Percentiles rank a stretch among this genome's conserved stretches.
These are phyloP conservation scores for Orthosia gracilis DNA, from an alignment of 2,888 invertebrate genomes.

Conservation along the genomic window DNA sequence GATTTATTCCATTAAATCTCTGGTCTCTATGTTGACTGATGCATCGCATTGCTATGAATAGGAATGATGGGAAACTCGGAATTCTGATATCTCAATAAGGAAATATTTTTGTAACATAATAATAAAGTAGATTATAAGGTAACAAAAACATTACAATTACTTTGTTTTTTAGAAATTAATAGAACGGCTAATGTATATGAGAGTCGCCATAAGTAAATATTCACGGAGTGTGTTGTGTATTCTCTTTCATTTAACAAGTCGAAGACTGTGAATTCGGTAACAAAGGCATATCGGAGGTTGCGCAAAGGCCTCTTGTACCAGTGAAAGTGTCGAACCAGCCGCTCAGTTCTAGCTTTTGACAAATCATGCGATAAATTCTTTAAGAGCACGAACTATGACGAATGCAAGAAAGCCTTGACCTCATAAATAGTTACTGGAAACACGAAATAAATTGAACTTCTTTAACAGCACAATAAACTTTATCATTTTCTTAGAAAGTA, in stretches of 20 bases:
- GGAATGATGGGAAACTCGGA: conserved; percentile 21
- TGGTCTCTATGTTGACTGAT: conserved; percentile 13
- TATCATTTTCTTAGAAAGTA: conserved; percentile 30
- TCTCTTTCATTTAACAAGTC: conserved; percentile 59
- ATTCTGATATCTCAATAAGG: background rate
- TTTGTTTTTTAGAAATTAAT: background rate
- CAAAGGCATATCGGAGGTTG: conserved; percentile 75
- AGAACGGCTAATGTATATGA: background rate
- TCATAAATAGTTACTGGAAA: conserved; percentile 24
- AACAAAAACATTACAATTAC: background rate
- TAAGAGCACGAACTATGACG: conserved; percentile 47
- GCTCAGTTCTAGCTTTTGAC: conserved; percentile 66
- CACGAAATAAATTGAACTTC: conserved; percentile 23
- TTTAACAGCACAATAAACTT: background rate
- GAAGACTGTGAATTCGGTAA: conserved; percentile 65
- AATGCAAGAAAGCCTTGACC: conserved; percentile 50
- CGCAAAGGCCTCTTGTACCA: conserved; percentile 70
- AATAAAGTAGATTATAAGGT: no score
- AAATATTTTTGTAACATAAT: background rate
- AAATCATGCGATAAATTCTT: conserved; percentile 65
- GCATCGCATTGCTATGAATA: conserved; percentile 12
- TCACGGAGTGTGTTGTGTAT: conserved; percentile 40
- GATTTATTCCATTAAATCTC: conserved; percentile 42
- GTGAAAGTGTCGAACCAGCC: conserved; percentile 75
- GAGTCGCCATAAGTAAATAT: conserved; percentile 43